These are phyloP conservation scores for Ciconia stormi DNA, from an alignment of 2,113 vertebrate species.

Conservation along the genomic window DNA sequence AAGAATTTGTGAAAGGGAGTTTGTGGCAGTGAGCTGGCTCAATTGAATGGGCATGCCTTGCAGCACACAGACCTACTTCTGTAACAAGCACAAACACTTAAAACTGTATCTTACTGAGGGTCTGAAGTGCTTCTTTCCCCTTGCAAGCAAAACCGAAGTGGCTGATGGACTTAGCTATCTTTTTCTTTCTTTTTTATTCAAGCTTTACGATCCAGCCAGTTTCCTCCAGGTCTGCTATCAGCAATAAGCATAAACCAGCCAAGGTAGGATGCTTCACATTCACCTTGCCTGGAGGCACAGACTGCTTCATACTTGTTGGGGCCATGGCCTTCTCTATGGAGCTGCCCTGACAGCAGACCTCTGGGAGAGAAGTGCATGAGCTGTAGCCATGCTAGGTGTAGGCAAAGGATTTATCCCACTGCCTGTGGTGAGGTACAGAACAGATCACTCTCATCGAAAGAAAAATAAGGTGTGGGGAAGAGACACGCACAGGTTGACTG, in stretches of 20 bases:
- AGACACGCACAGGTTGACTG: background rate
- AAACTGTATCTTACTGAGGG: background rate
- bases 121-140: background rate
- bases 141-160: background rate
- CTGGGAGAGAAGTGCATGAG: background rate
- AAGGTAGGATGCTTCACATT: background rate
- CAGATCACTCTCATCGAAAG: background rate
- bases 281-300: background rate
- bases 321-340: background rate
- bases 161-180: background rate
- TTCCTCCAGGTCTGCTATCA: background rate
- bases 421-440: rapidly evolving
- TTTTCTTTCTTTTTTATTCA: background rate
- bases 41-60: background rate
- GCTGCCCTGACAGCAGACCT: background rate
- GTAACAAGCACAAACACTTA: background rate
- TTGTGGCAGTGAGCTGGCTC: background rate
- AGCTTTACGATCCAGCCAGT: background rate
- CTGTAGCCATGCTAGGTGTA: background rate
- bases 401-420: background rate
- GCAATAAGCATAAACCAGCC: background rate
- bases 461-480: background rate
- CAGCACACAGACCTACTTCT: background rate
- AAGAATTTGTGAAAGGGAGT: background rate
- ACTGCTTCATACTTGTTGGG: background rate